Conservation (phyloP, 2,113 vertebrate species). For the Elanus axillaris region DNA sequence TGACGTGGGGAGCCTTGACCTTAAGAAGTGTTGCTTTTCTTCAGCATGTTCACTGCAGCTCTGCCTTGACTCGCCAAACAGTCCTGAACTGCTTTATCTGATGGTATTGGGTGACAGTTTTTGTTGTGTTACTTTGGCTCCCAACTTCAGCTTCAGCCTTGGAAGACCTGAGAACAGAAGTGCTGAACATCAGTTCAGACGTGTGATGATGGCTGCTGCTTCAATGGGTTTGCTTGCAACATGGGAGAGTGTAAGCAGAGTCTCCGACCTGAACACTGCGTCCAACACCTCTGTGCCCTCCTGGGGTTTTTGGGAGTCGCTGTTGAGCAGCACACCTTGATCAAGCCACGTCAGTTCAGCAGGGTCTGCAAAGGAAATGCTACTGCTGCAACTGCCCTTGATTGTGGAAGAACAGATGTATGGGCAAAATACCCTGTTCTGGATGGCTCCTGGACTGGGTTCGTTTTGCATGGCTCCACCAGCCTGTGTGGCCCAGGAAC, state of each 20-base stretch:
- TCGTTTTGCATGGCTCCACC: accelerated
- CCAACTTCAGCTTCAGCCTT: background rate
- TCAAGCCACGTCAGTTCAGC: background rate
- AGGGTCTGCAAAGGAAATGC: background rate
- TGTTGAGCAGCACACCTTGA: background rate
- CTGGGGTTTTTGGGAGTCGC: background rate
- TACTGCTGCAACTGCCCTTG: background rate
- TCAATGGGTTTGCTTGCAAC: background rate
- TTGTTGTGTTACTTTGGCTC: background rate
- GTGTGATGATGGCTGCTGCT: accelerated
- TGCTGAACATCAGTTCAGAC: background rate
- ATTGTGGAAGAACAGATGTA: background rate
- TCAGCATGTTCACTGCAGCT: background rate
- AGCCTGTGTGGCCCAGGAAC: accelerated
- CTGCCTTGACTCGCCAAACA: background rate
- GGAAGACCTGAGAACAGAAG: background rate
- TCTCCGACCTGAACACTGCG: background rate
- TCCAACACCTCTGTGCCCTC: background rate
- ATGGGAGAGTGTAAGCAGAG: background rate
- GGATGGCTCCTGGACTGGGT: background rate
- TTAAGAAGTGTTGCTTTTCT: background rate
- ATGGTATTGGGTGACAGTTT: background rate
- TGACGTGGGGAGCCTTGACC: background rate
- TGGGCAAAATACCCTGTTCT: background rate
- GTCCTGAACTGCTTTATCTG: background rate